Evolutionary conservation across 2,888 invertebrate genomes (phyloP).

Genomic region (Oligia strigilis): DNA sequence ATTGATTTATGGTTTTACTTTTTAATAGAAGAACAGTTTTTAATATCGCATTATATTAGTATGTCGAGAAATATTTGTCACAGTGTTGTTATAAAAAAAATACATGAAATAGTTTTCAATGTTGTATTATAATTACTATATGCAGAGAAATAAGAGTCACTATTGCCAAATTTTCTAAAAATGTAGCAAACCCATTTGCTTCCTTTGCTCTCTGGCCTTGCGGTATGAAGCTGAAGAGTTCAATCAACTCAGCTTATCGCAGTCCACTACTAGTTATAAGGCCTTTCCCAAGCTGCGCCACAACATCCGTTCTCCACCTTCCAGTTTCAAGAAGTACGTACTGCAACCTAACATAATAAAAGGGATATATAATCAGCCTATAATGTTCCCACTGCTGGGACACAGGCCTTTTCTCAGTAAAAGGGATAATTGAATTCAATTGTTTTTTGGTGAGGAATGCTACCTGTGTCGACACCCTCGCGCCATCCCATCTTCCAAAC

Average conservation of each 20-base stretch:
- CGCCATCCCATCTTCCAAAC: no score
- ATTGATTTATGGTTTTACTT: background rate
- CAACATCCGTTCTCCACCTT: background rate
- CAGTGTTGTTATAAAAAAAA: background rate
- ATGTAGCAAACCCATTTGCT: background rate
- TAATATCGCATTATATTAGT: background rate
- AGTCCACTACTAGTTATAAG: background rate
- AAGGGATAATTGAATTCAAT: constrained; percentile 3
- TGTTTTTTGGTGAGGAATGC: background rate
- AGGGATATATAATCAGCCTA: no score
- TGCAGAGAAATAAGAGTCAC: background rate
- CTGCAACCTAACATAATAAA: background rate
- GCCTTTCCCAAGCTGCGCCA: background rate
- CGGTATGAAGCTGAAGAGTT: no score
- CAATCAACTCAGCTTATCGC: background rate
- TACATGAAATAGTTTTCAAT: background rate
- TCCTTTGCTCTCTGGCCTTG: background rate
- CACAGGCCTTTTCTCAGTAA: background rate
- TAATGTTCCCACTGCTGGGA: no score
- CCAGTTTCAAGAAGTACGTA: background rate
- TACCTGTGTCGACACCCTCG: no score
- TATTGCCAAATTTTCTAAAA: background rate
- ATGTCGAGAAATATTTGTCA: background rate
- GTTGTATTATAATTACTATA: background rate
- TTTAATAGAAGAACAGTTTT: background rate